Evolutionary conservation across 2,797 vertebrate species (phyloP).

Genomic region (Odontamblyopus lacepedii): DNA sequence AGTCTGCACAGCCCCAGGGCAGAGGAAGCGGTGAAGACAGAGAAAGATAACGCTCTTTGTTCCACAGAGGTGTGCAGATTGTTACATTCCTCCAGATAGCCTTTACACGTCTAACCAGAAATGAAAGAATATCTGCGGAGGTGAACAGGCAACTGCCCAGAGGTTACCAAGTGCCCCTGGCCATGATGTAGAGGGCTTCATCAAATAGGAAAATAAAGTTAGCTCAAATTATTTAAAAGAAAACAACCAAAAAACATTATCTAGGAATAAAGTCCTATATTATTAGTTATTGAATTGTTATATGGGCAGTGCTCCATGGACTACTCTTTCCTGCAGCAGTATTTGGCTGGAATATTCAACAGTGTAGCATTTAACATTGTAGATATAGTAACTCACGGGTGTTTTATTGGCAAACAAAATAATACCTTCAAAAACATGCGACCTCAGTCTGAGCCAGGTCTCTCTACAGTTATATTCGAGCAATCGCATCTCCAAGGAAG

Average conservation of each 20-base stretch:
- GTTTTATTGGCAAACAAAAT: no score
- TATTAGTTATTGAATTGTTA: background rate
- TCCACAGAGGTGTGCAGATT: constrained; percentile 71
- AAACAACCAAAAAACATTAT: no score
- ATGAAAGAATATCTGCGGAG: constrained; percentile 33
- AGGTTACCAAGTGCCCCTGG: constrained; percentile 39
- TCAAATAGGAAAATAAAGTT: background rate
- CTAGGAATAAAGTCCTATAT: background rate
- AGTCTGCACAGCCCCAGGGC: constrained; percentile 59
- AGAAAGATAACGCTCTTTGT: constrained; percentile 72
- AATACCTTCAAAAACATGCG: no score
- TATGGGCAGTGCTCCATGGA: no score
- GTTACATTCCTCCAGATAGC: constrained; percentile 65
- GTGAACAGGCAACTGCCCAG: constrained; percentile 30
- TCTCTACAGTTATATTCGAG: no score
- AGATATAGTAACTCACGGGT: no score
- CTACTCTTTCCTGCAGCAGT: no score
- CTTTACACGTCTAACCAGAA: constrained; percentile 57
- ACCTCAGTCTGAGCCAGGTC: no score
- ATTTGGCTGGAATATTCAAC: no score
- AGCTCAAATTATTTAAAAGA: background rate
- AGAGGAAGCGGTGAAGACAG: constrained; percentile 71
- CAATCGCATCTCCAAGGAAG: no score
- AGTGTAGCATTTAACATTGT: no score
- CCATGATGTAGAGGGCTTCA: background rate